A percentile compares a stretch with the other conserved stretches of the same genome.
Conservation (phyloP, 2,797 vertebrate genomes). For the Silurus aristotelis region DNA sequence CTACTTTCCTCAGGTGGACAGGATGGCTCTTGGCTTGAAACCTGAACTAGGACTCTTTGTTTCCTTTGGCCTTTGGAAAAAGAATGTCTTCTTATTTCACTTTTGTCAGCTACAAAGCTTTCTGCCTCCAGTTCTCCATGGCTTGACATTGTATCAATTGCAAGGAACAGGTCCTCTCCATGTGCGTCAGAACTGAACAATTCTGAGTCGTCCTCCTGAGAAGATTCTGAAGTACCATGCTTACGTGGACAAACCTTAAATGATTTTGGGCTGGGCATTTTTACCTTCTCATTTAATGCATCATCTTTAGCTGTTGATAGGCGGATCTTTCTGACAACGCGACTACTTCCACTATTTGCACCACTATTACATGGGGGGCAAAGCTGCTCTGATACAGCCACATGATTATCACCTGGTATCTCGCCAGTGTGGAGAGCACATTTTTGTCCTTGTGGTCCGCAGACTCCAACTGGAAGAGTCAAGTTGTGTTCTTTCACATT, state of each 20-base stretch:
- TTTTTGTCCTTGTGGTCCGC: constrained; percentile 72
- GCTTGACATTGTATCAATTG: constrained; percentile 67
- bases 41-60: constrained; percentile 64
- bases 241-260: constrained; percentile 49
- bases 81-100: constrained; percentile 50
- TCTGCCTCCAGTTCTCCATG: constrained; percentile 75
- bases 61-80: constrained; percentile 62
- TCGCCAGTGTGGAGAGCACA: constrained; percentile 74
- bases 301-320: constrained; percentile 71
- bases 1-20: constrained; percentile 63
- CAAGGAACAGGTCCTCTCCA: constrained; percentile 68
- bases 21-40: constrained; percentile 68
- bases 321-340: constrained; percentile 68
- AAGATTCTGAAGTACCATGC: constrained; percentile 65
- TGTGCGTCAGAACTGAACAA: constrained; percentile 65
- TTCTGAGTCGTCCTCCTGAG: constrained; percentile 72
- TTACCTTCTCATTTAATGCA: constrained; percentile 59
- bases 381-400: constrained; percentile 67
- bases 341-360: constrained; percentile 60
- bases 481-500: constrained; percentile 68
- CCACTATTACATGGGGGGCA: constrained; percentile 60
- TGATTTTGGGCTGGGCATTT: constrained; percentile 55
- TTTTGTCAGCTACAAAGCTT: constrained; percentile 59
- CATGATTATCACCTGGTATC: constrained; percentile 60
- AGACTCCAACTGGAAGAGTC: constrained; percentile 73